phyloP scores from a whole-genome alignment of 2,888 invertebrate species.

The Trichogramma dendrolimi region DNA sequence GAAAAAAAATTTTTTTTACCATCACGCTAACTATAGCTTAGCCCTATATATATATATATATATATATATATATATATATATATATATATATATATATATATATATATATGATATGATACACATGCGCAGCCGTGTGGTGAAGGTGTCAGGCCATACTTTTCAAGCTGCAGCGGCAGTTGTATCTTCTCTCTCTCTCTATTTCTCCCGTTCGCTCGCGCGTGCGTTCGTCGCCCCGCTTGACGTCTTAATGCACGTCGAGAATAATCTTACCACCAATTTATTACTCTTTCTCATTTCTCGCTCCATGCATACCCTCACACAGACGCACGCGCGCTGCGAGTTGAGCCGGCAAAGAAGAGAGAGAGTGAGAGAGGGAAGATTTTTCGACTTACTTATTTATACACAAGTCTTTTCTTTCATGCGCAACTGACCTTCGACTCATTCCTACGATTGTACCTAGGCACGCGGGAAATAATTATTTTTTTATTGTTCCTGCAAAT shows the following conservation, averaged over 20 bases:
- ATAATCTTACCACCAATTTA: constrained; percentile 53
- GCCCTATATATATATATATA: no score
- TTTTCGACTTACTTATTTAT: not conserved
- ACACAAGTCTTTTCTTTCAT: no score
- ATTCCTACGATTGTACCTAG: no score
- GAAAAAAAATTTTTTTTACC: no score
- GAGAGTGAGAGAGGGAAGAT: constrained; percentile 1
- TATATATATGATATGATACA: no score
- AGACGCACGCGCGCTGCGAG: not conserved
- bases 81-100: no score
- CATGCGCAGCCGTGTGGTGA: constrained; percentile 29
- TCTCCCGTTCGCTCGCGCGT: constrained; percentile 32
- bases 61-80: no score
- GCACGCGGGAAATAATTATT: no score
- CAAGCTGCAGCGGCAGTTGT: constrained; percentile 36
- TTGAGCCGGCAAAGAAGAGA: constrained; percentile 2
- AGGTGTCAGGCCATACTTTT: constrained; percentile 52
- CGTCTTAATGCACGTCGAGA: constrained; percentile 53
- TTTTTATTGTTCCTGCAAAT: no score
- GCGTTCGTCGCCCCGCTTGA: constrained; percentile 50
- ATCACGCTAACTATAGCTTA: no score
- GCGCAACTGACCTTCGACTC: no score
- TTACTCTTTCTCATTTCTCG: constrained; percentile 53
- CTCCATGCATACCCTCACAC: constrained; percentile 27
- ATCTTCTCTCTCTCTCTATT: no score